Evolutionary conservation across 1,140 invertebrate genomes (phyloP).

Genomic region (Gryon sp.): DNA sequence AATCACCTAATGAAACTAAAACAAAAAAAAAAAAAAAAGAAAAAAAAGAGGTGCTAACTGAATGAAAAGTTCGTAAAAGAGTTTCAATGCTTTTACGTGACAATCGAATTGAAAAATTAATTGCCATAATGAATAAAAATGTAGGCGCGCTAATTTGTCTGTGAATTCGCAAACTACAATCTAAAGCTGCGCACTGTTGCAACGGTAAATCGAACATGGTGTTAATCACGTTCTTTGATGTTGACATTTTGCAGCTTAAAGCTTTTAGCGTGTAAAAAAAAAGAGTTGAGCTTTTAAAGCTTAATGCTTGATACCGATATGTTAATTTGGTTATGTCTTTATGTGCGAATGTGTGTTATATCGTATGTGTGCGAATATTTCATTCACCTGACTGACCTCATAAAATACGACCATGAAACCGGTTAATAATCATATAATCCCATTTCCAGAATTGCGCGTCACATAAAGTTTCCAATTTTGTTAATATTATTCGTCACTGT

Average conservation of each 20-base stretch:
- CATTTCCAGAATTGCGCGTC: constrained; percentile 2
- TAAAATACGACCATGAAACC: constrained; percentile 44
- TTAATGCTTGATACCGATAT: constrained; percentile 49
- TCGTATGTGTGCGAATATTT: constrained; percentile 1
- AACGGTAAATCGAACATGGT: constrained; percentile 42
- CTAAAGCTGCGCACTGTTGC: not conserved
- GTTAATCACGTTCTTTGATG: constrained; percentile 53
- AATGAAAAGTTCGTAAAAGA: constrained; percentile 20
- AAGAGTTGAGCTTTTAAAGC: constrained; percentile 27
- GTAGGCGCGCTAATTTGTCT: constrained; percentile 11
- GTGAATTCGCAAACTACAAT: constrained; percentile 2
- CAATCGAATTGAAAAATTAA: constrained; percentile 40
- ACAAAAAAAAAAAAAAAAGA: too few relatives aligned
- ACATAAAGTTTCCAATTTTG: constrained; percentile 10
- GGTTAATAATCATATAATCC: constrained; percentile 46
- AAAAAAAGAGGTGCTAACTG: constrained; percentile 17
- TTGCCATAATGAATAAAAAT: constrained; percentile 29
- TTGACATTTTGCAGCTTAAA: constrained; percentile 37
- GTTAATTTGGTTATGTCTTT: constrained; percentile 41
- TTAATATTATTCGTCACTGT: constrained; percentile 9
- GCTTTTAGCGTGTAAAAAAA: constrained; percentile 55
- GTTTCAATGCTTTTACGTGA: not conserved
- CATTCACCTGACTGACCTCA: constrained; percentile 36
- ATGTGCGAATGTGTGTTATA: constrained; percentile 29
- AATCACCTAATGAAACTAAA: too few relatives aligned